Percentiles rank a stretch among this genome's conserved stretches.
Evolutionary conservation across 1,140 invertebrate species (phyloP).

Genomic region (Bombus pascuorum): DNA sequence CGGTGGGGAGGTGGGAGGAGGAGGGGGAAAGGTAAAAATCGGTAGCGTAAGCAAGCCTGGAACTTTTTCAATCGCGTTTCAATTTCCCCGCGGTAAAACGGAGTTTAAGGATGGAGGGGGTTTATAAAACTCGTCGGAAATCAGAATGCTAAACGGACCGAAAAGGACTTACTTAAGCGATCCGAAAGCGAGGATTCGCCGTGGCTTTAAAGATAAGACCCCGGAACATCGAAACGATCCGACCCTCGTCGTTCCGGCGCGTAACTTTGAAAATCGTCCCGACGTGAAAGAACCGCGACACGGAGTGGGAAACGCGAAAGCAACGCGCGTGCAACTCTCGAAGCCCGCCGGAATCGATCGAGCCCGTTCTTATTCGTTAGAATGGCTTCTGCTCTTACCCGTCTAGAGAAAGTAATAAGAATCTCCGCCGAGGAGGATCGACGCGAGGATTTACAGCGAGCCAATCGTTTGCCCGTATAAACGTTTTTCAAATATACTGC

Average conservation of each 20-base stretch:
- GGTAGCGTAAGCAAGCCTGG: neutral
- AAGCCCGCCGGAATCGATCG: constrained; percentile 19
- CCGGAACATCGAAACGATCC: neutral
- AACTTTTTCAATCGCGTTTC: constrained; percentile 50
- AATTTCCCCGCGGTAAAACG: constrained; percentile 10
- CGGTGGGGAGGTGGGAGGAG: accelerated
- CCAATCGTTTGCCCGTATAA: constrained; percentile 69
- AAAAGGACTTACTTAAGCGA: constrained; percentile 25
- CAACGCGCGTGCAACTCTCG: neutral
- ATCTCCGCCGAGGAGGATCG: neutral
- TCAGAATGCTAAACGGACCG: constrained; percentile 55
- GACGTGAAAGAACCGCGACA: neutral
- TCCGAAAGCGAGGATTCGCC: neutral
- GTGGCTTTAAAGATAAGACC: constrained; percentile 12
- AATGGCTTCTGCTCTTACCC: constrained; percentile 25
- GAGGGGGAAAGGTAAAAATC: neutral
- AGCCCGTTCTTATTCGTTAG: constrained; percentile 27
- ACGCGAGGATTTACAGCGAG: constrained; percentile 64
- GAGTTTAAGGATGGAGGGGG: neutral
- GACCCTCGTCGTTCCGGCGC: neutral
- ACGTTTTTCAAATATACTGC: constrained; percentile 68
- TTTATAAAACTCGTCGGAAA: constrained; percentile 41
- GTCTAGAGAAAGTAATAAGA: neutral
- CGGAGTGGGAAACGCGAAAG: neutral
- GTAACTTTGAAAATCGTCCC: neutral